Conservation (phyloP, 2,113 vertebrate genomes). For the Probosciger aterrimus region DNA sequence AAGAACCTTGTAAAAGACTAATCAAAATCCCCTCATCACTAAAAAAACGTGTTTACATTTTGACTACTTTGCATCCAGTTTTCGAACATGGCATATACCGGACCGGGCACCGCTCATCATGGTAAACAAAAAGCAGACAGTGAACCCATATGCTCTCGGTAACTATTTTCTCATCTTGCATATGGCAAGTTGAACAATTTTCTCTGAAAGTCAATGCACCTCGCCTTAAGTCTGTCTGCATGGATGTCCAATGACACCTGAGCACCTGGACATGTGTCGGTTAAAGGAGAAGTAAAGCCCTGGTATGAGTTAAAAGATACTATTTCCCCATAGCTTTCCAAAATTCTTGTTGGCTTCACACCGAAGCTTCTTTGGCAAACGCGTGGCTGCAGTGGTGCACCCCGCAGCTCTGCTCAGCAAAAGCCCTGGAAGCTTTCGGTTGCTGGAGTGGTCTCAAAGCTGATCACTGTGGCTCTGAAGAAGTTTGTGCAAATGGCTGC, state of each 20-base stretch:
- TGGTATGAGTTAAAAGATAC: background rate
- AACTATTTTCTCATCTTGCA: conserved; percentile 45
- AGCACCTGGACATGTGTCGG: background rate
- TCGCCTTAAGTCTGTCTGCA: background rate
- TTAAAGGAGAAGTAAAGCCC: background rate
- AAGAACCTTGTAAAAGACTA: conserved; percentile 51
- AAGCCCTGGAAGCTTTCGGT: background rate
- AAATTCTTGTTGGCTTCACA: background rate
- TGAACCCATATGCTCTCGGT: conserved; percentile 8
- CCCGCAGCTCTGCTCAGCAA: background rate
- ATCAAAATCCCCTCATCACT: conserved; percentile 22
- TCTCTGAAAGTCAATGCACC: background rate
- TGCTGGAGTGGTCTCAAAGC: background rate
- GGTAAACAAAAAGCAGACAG: conserved; percentile 44
- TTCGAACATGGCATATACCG: background rate
- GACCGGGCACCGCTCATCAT: background rate
- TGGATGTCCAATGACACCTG: background rate
- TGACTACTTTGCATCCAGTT: conserved; percentile 50
- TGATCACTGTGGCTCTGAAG: background rate
- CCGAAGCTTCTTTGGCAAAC: conserved; percentile 32
- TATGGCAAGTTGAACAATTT: conserved; percentile 9
- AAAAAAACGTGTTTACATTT: conserved; percentile 25
- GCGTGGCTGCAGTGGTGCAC: background rate
- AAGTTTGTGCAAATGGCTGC: background rate
- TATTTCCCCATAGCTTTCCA: background rate